phyloP scores from a whole-genome alignment of 2,797 vertebrate species.

The Syngnathus rostellatus region DNA sequence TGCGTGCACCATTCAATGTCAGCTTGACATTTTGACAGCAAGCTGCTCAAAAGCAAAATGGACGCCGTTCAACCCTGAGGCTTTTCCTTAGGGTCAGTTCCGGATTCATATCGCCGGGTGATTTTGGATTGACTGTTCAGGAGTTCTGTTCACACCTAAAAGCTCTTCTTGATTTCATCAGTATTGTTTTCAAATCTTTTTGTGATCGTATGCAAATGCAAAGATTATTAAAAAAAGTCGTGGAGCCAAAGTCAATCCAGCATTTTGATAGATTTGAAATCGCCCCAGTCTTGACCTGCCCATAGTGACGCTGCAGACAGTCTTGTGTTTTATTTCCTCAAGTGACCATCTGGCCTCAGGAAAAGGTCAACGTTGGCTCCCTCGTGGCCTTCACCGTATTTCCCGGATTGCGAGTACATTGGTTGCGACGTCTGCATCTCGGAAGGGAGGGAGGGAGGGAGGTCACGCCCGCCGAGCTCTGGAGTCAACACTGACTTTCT shows the following conservation, averaged over 20 bases:
- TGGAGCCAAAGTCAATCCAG: no score
- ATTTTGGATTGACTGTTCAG: not conserved
- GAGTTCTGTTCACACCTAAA: no score
- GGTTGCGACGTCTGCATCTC: not conserved
- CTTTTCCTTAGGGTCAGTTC: not conserved
- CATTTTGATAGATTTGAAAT: no score
- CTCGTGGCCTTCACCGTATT: slow-evolving; percentile 12
- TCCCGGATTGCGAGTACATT: not conserved
- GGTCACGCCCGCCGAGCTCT: no score
- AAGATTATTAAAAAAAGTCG: no score
- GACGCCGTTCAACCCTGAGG: not conserved
- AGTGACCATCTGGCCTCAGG: slow-evolving; percentile 41
- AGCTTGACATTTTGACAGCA: not conserved
- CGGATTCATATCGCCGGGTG: not conserved
- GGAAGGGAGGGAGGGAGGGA: not conserved
- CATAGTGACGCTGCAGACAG: slow-evolving; percentile 14
- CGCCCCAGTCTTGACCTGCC: not conserved
- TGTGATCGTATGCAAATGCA: no score
- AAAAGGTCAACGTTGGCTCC: slow-evolving; percentile 51
- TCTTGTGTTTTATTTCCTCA: slow-evolving; percentile 51
- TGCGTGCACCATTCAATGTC: not conserved
- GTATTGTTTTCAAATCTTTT: no score
- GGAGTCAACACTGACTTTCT: not conserved
- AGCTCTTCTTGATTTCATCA: no score
- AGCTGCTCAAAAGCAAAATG: not conserved